Evolutionary conservation across 2,113 vertebrate genomes (phyloP).

Genomic region (Oenanthe melanoleuca): DNA sequence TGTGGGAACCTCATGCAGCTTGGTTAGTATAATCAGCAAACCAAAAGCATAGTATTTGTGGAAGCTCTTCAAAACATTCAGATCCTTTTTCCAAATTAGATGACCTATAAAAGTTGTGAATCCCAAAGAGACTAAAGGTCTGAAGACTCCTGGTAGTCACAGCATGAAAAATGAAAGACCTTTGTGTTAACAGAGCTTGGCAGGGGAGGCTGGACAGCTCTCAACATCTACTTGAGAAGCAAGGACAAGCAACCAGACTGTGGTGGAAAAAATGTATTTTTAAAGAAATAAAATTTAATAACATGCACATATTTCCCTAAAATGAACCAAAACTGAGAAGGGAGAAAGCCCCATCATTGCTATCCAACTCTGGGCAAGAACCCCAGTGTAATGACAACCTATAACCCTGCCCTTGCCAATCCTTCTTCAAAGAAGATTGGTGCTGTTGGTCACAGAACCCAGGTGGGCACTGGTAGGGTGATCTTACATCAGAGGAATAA

Average conservation of each 20-base stretch:
- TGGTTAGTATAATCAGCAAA: background rate
- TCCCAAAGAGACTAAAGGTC: background rate
- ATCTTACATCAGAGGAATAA: background rate
- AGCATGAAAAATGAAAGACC: background rate
- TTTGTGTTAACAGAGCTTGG: background rate
- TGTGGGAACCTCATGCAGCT: background rate
- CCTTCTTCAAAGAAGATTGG: background rate
- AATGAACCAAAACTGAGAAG: background rate
- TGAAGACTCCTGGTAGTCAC: background rate
- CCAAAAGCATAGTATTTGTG: background rate
- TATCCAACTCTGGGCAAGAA: background rate
- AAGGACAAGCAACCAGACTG: background rate
- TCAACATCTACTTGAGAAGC: background rate
- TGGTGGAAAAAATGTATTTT: background rate
- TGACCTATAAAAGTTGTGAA: background rate
- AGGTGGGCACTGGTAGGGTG: background rate
- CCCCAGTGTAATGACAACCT: background rate
- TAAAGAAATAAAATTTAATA: background rate
- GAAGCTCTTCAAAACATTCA: background rate
- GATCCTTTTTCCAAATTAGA: background rate
- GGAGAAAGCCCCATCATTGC: fast-evolving
- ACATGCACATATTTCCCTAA: background rate
- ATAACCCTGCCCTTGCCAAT: background rate
- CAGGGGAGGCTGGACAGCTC: fast-evolving
- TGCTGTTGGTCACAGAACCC: background rate